Conservation (phyloP, 2,113 vertebrate species). For the Pan troglodytes region NHGRI_mPanTro3-v2.1_pri NC_072410.2:59940001-59940500, state of each 20-base stretch:
- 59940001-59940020: background rate
- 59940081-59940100: slow-evolving; percentile 55
- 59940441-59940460: no score
- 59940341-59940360: background rate
- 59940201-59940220: background rate
- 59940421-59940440: background rate
- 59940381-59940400: background rate
- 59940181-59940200: background rate
- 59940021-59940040: background rate
- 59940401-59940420: background rate
- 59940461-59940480: no score
- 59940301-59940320: background rate
- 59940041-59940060: slow-evolving; percentile 79
- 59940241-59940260: background rate
- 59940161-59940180: slow-evolving; percentile 43
- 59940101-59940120: slow-evolving; percentile 13
- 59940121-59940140: slow-evolving; percentile 10
- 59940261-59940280: background rate
- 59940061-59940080: slow-evolving; percentile 83
- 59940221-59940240: background rate
- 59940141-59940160: slow-evolving; percentile 17
- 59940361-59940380: background rate
- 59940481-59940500: no score
- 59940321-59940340: slow-evolving; percentile 6
- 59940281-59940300: background rate